Evolutionary conservation across 2,113 vertebrate genomes (phyloP).

Genomic region (Gnathonemus longibarbis): DNA sequence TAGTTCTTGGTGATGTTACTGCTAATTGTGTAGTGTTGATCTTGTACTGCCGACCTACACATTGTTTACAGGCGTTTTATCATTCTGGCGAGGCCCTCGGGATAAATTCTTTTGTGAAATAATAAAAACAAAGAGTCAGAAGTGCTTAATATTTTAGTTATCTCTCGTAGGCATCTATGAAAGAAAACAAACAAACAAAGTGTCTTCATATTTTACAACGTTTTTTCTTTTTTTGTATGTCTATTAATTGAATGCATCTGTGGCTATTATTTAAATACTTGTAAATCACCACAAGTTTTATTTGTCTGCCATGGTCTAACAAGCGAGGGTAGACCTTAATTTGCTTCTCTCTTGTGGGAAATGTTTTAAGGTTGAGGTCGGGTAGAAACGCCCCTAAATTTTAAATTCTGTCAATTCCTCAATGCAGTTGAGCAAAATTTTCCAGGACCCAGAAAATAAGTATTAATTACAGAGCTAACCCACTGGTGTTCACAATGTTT

Average conservation of each 20-base stretch:
- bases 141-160: neutral
- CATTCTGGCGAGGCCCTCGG: neutral
- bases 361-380: constrained; percentile 15
- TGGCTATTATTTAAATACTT: constrained; percentile 15
- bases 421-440: neutral
- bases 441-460: neutral
- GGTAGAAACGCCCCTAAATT: constrained; percentile 14
- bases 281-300: constrained; percentile 12
- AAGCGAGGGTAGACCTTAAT: constrained; percentile 12
- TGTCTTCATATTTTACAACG: neutral
- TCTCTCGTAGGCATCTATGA: neutral
- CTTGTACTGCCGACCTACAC: neutral
- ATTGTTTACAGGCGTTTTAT: neutral
- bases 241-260: constrained; percentile 6
- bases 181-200: neutral
- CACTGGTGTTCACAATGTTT: neutral
- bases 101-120: neutral
- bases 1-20: neutral
- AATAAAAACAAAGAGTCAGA: neutral
- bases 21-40: neutral
- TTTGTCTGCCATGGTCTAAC: constrained; percentile 7
- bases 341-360: constrained; percentile 11
- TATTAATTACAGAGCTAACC: neutral
- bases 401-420: neutral
- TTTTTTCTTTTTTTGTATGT: neutral